Conservation (phyloP, 2,113 vertebrate genomes). For the Grammomys dolichurus region DNA sequence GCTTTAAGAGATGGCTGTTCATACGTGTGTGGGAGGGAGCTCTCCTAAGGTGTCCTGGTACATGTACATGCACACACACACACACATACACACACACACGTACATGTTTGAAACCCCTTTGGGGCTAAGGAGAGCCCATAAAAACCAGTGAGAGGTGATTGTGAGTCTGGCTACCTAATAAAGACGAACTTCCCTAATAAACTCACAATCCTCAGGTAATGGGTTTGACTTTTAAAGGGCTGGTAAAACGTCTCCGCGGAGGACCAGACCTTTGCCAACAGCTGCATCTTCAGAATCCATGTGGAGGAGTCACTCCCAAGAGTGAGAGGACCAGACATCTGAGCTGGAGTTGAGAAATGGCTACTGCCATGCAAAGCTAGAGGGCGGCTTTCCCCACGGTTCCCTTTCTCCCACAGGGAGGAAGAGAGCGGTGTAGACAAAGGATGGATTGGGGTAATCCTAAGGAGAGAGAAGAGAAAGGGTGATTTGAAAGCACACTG, state of each 20-base stretch:
- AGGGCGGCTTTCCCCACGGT: not conserved
- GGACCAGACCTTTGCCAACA: conserved; percentile 44
- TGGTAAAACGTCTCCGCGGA: conserved; percentile 30
- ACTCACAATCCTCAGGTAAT: conserved; percentile 36
- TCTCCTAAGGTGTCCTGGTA: not conserved
- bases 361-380: not conserved
- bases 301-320: conserved; percentile 28
- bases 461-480: not conserved
- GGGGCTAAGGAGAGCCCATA: not conserved
- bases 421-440: not conserved
- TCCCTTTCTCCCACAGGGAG: not conserved
- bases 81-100: too few species aligned
- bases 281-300: not conserved
- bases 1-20: not conserved
- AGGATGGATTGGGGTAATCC: not conserved
- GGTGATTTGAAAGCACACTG: not conserved
- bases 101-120: too few species aligned
- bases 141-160: not conserved
- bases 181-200: conserved; percentile 74
- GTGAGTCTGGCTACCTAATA: conserved; percentile 43
- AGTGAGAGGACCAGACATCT: not conserved
- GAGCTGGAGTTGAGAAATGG: not conserved
- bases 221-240: conserved; percentile 74
- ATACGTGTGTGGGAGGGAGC: too few species aligned
- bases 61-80: too few species aligned